These are phyloP conservation scores for Lycocerus yunnanus DNA, from an alignment of 2,888 invertebrate species.

Conservation along the genomic window DNA sequence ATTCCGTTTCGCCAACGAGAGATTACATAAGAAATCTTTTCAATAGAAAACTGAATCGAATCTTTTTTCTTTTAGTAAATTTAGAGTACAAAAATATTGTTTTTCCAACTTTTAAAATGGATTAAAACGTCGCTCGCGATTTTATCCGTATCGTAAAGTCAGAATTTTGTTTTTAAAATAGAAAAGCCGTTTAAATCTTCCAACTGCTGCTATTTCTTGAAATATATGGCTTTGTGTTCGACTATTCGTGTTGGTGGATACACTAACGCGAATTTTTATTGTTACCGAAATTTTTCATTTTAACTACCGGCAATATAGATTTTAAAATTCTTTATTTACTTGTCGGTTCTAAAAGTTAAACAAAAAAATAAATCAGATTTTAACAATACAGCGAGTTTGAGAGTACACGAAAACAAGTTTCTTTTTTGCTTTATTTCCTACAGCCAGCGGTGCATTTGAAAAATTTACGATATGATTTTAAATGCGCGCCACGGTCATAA, in stretches of 20 bases:
- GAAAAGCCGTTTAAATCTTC: conserved; percentile 8
- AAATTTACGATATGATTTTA: neutral
- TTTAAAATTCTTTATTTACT: neutral
- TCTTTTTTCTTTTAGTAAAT: neutral
- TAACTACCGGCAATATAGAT: conserved; percentile 2
- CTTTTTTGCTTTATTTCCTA: neutral
- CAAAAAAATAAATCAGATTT: conserved; percentile 1
- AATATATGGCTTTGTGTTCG: conserved; percentile 12
- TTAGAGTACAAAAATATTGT: neutral
- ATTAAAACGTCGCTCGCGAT: neutral
- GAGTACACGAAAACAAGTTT: neutral
- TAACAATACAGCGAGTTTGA: neutral
- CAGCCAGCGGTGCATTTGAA: neutral
- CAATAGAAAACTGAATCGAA: neutral
- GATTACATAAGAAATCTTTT: neutral
- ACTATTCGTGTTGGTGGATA: conserved; percentile 8
- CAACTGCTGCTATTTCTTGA: conserved; percentile 1
- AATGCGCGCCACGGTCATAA: neutral
- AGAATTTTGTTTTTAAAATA: conserved; percentile 9
- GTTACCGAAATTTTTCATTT: conserved; percentile 2
- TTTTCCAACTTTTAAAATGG: conserved; percentile 2
- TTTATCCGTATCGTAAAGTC: neutral
- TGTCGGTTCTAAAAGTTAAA: neutral
- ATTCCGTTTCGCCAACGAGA: conserved; percentile 17
- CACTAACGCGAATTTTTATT: conserved; percentile 17